Evolutionary conservation across 2,797 vertebrate genomes (phyloP).

Genomic region (Schizopygopsis malacanthus): DNA sequence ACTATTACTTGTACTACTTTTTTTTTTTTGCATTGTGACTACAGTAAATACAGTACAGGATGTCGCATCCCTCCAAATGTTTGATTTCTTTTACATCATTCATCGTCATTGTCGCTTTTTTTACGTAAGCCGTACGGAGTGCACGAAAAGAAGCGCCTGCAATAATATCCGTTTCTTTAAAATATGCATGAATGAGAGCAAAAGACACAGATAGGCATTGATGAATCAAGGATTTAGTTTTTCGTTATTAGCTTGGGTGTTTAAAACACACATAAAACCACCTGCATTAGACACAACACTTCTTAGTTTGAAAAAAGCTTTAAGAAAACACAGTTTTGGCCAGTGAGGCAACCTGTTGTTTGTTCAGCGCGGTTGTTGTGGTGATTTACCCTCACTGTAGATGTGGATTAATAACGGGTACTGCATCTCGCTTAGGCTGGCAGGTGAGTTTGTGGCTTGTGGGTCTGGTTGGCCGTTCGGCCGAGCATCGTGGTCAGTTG

Average conservation of each 20-base stretch:
- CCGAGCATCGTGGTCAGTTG: background rate
- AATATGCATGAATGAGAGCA: conserved; percentile 69
- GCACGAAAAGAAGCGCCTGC: conserved; percentile 65
- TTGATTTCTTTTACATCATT: conserved; percentile 50
- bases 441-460: conserved; percentile 39
- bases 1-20: conserved; percentile 1
- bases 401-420: conserved; percentile 20
- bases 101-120: conserved; percentile 19
- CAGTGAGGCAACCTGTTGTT: conserved; percentile 31
- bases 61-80: conserved; percentile 62
- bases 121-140: conserved; percentile 64
- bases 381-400: conserved; percentile 22
- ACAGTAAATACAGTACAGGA: conserved; percentile 71
- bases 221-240: conserved; percentile 33
- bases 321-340: conserved; percentile 53
- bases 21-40: conserved; percentile 41
- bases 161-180: conserved; percentile 59
- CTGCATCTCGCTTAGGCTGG: conserved; percentile 40
- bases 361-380: conserved; percentile 10
- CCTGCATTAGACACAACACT: conserved; percentile 51
- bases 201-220: conserved; percentile 55
- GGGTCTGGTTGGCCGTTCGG: conserved; percentile 35
- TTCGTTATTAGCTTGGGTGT: conserved; percentile 47
- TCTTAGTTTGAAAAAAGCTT: conserved; percentile 53
- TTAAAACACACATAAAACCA: conserved; percentile 49